Percentiles rank a stretch among this genome's conserved stretches.
These are phyloP conservation scores for Apistogramma diplotaenia DNA, from an alignment of 2,113 vertebrate genomes.

Conservation along the genomic window DNA sequence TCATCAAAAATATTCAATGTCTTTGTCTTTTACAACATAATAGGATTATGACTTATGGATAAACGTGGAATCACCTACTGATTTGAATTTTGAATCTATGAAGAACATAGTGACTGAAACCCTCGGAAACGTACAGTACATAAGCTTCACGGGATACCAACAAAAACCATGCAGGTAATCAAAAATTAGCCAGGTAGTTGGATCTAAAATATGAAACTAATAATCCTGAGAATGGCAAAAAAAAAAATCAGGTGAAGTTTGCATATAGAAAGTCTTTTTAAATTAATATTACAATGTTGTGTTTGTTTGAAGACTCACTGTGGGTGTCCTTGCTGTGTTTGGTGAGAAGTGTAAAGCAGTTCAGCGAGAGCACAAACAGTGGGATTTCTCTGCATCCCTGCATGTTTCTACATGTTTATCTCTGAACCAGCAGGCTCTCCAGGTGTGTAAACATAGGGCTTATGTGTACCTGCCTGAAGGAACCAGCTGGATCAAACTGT, in stretches of 20 bases:
- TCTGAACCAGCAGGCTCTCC: constrained; percentile 26
- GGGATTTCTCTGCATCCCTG: background rate
- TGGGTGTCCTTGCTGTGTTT: background rate
- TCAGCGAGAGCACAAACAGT: background rate
- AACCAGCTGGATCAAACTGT: constrained; percentile 5
- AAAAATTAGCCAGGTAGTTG: background rate
- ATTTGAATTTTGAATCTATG: too few species aligned
- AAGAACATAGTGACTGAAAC: too few species aligned
- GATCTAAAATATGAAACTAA: background rate
- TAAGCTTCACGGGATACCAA: too few species aligned
- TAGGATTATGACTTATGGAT: too few species aligned
- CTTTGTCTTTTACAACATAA: too few species aligned
- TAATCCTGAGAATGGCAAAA: background rate
- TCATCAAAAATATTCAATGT: too few species aligned
- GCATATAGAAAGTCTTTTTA: background rate
- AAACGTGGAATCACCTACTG: too few species aligned
- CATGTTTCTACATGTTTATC: constrained; percentile 40
- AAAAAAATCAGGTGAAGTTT: background rate
- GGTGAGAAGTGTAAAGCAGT: background rate
- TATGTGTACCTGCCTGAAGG: constrained; percentile 22
- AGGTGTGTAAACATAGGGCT: constrained; percentile 47
- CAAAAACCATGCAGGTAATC: background rate
- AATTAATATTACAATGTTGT: background rate
- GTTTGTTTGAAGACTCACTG: background rate
- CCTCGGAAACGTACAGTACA: too few species aligned